Evolutionary conservation across 2,888 invertebrate species (phyloP).

Genomic region (Dysmachus trigonus): DNA sequence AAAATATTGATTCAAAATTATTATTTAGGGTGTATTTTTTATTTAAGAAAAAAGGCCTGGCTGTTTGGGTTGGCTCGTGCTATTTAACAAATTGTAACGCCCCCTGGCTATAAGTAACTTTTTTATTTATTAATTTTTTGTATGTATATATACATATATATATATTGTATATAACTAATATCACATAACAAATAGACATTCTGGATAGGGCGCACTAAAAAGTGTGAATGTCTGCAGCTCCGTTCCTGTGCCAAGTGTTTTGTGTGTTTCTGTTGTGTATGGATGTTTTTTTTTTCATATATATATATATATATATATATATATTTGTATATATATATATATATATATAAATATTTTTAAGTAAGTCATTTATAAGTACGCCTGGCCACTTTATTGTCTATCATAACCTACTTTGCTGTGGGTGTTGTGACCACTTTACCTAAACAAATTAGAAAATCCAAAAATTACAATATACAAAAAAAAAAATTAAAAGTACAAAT

Average conservation of each 20-base stretch:
- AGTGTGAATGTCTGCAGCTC: not conserved
- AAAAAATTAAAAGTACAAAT: no score
- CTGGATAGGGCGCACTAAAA: not conserved
- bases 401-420: not conserved
- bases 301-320: no score
- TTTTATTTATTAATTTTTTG: not conserved
- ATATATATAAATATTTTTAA: not conserved
- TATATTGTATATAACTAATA: slow-evolving; percentile 6
- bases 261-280: not conserved
- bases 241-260: not conserved
- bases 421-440: not conserved
- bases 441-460: not conserved
- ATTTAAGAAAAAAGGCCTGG: not conserved
- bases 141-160: no score
- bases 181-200: slow-evolving; percentile 37
- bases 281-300: not conserved
- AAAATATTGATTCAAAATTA: not conserved
- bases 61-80: not conserved
- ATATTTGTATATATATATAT: no score
- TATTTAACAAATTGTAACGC: not conserved
- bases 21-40: no score
- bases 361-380: not conserved
- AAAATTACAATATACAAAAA: not conserved
- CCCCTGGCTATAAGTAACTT: not conserved
- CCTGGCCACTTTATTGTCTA: not conserved